A percentile compares a stretch with the other conserved stretches of the same genome.
These are phyloP conservation scores for Microtus richardsoni DNA, from an alignment of 2,113 vertebrate species.

Conservation along the genomic window DNA sequence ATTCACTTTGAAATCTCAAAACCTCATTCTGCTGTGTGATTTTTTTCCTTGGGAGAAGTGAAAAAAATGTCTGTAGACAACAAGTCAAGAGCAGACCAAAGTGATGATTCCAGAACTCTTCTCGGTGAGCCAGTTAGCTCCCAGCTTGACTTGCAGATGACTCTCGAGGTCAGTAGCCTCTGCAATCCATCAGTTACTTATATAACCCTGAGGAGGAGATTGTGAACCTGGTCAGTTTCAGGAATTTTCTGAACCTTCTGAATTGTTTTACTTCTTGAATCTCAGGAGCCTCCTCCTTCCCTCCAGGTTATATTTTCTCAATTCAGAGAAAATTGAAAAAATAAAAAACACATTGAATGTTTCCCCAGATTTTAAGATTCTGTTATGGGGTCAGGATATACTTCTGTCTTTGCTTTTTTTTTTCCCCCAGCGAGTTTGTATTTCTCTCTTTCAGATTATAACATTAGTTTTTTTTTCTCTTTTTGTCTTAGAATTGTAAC, in stretches of 20 bases:
- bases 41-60: not conserved
- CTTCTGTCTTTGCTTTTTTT: not conserved
- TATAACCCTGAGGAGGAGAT: not conserved
- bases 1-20: not conserved
- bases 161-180: not conserved
- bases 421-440: rapidly evolving
- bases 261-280: not conserved
- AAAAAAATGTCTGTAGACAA: not conserved
- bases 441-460: not conserved
- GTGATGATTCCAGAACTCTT: not conserved
- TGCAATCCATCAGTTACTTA: not conserved
- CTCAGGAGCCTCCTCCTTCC: not conserved
- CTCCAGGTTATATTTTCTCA: not conserved
- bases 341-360: not conserved
- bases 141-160: not conserved
- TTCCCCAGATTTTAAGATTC: not conserved
- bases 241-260: not conserved
- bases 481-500: not conserved
- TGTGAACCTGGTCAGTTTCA: not conserved
- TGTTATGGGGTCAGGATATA: not conserved
- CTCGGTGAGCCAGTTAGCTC: not conserved
- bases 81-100: not conserved
- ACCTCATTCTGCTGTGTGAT: not conserved
- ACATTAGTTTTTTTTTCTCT: not conserved
- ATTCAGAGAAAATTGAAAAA: not conserved